A percentile compares a stretch with the other conserved stretches of the same genome.
phyloP scores from a whole-genome alignment of 1,140 invertebrate genomes.

The Lutraria rhynchaena region DNA sequence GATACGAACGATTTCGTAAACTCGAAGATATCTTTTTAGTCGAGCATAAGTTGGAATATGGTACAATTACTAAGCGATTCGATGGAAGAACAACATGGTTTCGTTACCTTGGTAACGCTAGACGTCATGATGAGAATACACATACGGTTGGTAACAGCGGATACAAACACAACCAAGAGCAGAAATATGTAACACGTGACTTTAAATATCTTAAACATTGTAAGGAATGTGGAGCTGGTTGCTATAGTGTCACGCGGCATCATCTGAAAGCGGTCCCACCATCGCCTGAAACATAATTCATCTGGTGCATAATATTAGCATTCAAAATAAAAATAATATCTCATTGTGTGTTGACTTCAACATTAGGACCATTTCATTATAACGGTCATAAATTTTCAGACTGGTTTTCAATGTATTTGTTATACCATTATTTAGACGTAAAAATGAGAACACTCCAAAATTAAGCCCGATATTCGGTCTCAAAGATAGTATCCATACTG shows the following conservation, averaged over 20 bases:
- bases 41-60: too few species aligned
- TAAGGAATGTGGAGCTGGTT: constrained; percentile 62
- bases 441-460: background rate
- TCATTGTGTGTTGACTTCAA: background rate
- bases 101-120: constrained; percentile 70
- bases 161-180: constrained; percentile 68
- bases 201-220: constrained; percentile 70
- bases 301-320: background rate
- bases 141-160: constrained; percentile 71
- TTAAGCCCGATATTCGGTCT: background rate
- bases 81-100: too few species aligned
- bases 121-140: constrained; percentile 71
- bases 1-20: too few species aligned
- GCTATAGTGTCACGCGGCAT: constrained; percentile 72
- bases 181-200: constrained; percentile 69
- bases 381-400: background rate
- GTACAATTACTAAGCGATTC: too few species aligned
- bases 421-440: background rate
- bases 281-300: constrained; percentile 64
- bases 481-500: too few species aligned
- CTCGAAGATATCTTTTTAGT: too few species aligned
- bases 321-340: background rate
- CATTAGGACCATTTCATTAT: background rate
- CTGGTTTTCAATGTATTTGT: background rate
- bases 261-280: constrained; percentile 76